Base-by-base conservation (phyloP, 2,888 invertebrate genomes). In the Torymus aiolomorphi region DNA sequence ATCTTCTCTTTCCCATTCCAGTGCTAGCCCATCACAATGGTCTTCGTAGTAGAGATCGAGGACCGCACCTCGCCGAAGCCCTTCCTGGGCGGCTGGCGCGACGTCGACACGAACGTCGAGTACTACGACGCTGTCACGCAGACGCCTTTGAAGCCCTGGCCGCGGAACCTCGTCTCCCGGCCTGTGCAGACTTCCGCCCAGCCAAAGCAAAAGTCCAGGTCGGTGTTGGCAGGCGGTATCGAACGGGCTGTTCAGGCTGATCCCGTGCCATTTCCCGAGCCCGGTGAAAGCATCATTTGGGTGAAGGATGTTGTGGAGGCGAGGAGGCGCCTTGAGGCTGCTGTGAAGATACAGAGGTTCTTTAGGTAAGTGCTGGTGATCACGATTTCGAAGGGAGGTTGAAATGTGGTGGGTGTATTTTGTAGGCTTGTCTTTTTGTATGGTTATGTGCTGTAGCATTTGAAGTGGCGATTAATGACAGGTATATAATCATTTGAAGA, bases 111-210 rank as follows among this genome's bases (percentile, higher is more conserved):
- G 76, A 94, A 95, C 56, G 89, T 92, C 14, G 93, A 95, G 84
- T 97, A 95, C 88, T 94, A 95, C 87, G 95, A 98, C 91, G 97
- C 96, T 4, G 94, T 93, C 84, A 94, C 95, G 0, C 97, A 97
- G 91, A 97, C 97, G 92, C 16, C 66, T 0, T 11, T 16, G 24
- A 0, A 13, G 18, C 49, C 5, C 11, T 16, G 16, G 13, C 42
- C 8, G 0, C 54, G 49, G 13, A 63, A 63, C 14, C 54, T 14
- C 8, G 42, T 65, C n/a, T 56, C 66, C 3, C n/a, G 20, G 0
- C 54, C 67, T n/a, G 63, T 65, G 11, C 76, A 76, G 65, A 72
- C 69, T 3, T 16, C 54, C 0, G 63, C 24, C 0, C 31, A 5
- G 31, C 31, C n/a, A 18, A 13, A 4, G 18, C 3, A 52, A 51